Evolutionary conservation across 2,113 vertebrate species (phyloP), one percentile per base, ranked within the genome.

Genomic region (Sylvietta virens): DNA sequence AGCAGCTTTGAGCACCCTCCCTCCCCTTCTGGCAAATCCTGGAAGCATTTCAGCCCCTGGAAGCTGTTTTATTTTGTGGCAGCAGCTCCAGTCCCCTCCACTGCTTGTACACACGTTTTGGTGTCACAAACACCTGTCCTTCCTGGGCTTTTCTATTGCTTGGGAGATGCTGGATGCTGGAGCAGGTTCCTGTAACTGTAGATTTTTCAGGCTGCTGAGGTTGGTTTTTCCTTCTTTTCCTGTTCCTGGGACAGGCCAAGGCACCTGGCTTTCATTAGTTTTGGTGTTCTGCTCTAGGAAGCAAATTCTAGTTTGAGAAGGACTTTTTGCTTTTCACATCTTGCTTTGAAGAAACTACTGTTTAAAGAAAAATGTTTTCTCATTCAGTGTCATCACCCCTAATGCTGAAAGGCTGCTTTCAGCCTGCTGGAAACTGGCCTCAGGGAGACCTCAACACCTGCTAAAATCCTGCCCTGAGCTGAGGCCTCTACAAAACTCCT

Each of bases 191-290:
- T 87, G n/a, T 64, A 67, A 83, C 23, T 60, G 51, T 7, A 83
- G 47, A 66, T 67, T 88, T 88, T 76, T 44, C 56, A 50, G 28
- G 87, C 47, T 94, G 81, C 91, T 87, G 70, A 87, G 71, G 42
- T 76, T 2, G 6, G 42, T 33, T 91, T 95, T 91, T 82, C 78
- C 42, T 92, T 30, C 69, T 54, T 89, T 91, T 81, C 74, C 70
- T 44, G 30, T 31, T 60, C 66, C 65, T 89, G 65, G 58, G 87
- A 82, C 81, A 66, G 87, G 74, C 81, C 62, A 45, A 72, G 50
- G 47, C 93, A 96, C 83, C 94, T 96, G 93, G 94, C 85, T 85
- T 81, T 85, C 89, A 90, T 96, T 97, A 95, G 30, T 26, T 80
- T 86, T 9, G 3, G 58, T 86, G 58, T 31, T 88, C 16, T 77